Percentiles rank a stretch among this genome's conserved stretches.
phyloP scores from a whole-genome alignment of 2,797 vertebrate genomes.

The Brachymystax lenok region DNA sequence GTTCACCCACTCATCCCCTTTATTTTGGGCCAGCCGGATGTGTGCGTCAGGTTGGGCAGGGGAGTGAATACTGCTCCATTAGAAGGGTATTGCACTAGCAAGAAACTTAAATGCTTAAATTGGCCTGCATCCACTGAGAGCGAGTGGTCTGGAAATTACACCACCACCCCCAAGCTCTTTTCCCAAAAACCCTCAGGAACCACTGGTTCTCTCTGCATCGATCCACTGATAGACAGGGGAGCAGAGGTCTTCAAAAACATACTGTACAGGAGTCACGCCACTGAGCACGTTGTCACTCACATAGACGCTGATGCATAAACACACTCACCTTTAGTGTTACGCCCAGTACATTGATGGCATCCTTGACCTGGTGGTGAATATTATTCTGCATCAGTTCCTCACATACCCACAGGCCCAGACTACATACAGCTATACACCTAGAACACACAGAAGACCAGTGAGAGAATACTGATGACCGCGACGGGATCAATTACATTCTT shows the following conservation, averaged over 20 bases:
- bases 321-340: constrained; percentile 93
- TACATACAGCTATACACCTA: constrained; percentile 92
- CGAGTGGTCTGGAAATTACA: constrained; percentile 74
- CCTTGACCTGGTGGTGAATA: constrained; percentile 88
- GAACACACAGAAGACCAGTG: not conserved
- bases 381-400: constrained; percentile 89
- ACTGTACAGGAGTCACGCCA: not conserved
- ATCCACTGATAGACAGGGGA: not conserved
- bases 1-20: constrained; percentile 53
- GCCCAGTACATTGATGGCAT: constrained; percentile 93
- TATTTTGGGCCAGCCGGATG: constrained; percentile 73
- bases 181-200: constrained; percentile 11
- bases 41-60: constrained; percentile 77
- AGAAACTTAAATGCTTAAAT: constrained; percentile 74
- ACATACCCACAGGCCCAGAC: constrained; percentile 94
- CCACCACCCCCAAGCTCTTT: constrained; percentile 61
- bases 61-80: constrained; percentile 79
- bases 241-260: not conserved
- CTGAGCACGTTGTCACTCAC: not conserved
- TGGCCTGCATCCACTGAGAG: constrained; percentile 72
- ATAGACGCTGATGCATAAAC: not conserved
- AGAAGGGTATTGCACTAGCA: constrained; percentile 63
- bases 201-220: constrained; percentile 65
- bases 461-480: not conserved
- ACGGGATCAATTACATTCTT: not conserved